A percentile compares a stretch with the other conserved stretches of the same genome.
Evolutionary conservation across 2,797 vertebrate genomes (phyloP).

Genomic region (Heterohyrax brucei): DNA sequence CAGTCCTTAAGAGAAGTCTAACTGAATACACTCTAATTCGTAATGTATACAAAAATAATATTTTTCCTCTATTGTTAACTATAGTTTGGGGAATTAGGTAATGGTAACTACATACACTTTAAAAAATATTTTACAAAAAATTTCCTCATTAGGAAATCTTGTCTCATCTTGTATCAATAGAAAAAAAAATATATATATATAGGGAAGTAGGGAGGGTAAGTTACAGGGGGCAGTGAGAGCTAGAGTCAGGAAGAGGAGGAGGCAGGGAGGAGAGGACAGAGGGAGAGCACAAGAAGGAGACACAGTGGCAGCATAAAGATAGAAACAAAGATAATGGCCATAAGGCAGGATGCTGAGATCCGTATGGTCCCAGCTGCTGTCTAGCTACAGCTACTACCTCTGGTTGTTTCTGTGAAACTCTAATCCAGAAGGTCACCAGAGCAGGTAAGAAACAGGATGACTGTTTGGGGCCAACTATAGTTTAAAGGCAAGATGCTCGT

Average conservation of each 20-base stretch:
- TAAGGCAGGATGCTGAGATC: conserved; percentile 82
- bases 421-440: conserved; percentile 82
- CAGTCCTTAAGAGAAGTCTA: conserved; percentile 4
- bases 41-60: conserved; percentile 63
- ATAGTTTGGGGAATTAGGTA: conserved; percentile 17
- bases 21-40: conserved; percentile 36
- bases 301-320: conserved; percentile 73
- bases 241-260: conserved; percentile 74
- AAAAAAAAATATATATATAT: neutral
- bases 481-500: neutral
- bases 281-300: conserved; percentile 69
- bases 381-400: conserved; percentile 67
- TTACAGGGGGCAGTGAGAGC: conserved; percentile 22
- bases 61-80: conserved; percentile 57
- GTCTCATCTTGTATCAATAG: conserved; percentile 61
- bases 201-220: neutral
- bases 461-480: conserved; percentile 32
- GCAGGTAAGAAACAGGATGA: conserved; percentile 73
- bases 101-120: conserved; percentile 40
- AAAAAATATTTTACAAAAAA: conserved; percentile 31
- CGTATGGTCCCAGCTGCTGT: conserved; percentile 80
- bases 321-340: conserved; percentile 82
- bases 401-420: conserved; percentile 75
- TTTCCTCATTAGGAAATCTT: conserved; percentile 45
- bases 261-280: conserved; percentile 36